Evolutionary conservation across 2,113 vertebrate genomes (phyloP), one percentile per base, ranked within the genome.

Genomic region (Nothoprocta perdicaria): DNA sequence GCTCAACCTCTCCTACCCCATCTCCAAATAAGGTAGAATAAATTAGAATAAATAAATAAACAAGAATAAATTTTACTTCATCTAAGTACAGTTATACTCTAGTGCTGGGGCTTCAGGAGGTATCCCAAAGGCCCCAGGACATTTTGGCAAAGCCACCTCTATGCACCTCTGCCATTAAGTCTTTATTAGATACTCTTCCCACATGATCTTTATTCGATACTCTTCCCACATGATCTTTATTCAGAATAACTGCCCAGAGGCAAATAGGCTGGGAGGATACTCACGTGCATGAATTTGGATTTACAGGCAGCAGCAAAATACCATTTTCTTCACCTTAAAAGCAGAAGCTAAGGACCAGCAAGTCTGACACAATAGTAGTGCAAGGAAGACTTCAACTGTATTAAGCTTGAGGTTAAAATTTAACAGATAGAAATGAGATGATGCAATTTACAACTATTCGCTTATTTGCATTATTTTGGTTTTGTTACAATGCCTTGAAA

Each of bases 251-350:
- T 35, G 72, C 46, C 55, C 38, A 69, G 88, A 75, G 50, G 29
- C 60, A 86, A 84, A 81, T 50, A 75, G 72, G 72, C 58, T 58
- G 43, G 86, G 35, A 84, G 66, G 41, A 24, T 57, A 78, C 5
- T 48, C 62, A 24, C 50, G 62, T 0, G 0, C 1, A 1, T 84
- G 60, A 86, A 71, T 52, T 52, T 33, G 67, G n/a, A 69, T 33
- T 26, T 69, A n/a, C 67, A 69, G 45, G 50, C 10, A 69, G 45
- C n/a, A 94, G 82, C 53, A 72, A 58, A 76, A 65, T 14, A 38
- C 8, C 14, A 24, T 52, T 58, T 80, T n/a, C 63, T 83, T 84
- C 72, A 88, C 26, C 21, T 69, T 23, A 84, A 88, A 92, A 40
- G 31, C 40, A 93, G 90, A 87, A 48, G 11, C 7, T 83, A 35